Conservation (phyloP, 2,888 invertebrate species). For the Digitonthophagus gazella region DNA sequence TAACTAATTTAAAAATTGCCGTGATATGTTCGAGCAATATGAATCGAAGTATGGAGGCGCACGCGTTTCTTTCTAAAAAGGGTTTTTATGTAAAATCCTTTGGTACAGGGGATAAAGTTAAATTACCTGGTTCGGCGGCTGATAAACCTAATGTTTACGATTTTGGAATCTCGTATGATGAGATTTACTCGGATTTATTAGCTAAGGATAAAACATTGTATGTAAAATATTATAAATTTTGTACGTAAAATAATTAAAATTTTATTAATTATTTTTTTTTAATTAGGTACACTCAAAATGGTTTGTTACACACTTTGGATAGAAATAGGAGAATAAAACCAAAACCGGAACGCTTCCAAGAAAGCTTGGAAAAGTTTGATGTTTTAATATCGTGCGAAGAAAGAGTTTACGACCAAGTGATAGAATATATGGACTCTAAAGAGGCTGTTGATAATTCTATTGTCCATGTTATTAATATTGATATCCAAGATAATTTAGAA, state of each 20-base stretch:
- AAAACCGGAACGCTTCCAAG: constrained; percentile 92
- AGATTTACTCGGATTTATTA: constrained; percentile 90
- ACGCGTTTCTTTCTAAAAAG: constrained; percentile 94
- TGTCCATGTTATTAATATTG: constrained; percentile 96
- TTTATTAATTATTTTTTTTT: constrained; percentile 29
- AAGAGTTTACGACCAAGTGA: constrained; percentile 96
- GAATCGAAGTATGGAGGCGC: constrained; percentile 99
- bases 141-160: constrained; percentile 97
- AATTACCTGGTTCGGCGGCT: constrained; percentile 90
- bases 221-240: constrained; percentile 39
- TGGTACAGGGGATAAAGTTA: constrained; percentile 93
- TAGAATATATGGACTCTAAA: constrained; percentile 86
- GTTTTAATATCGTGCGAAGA: constrained; percentile 97
- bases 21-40: constrained; percentile 99
- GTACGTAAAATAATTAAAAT: no score
- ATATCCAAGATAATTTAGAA: constrained; percentile 99
- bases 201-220: constrained; percentile 90
- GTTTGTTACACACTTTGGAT: constrained; percentile 96
- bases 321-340: constrained; percentile 94
- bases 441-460: constrained; percentile 79
- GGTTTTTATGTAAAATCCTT: constrained; percentile 94
- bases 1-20: constrained; percentile 71
- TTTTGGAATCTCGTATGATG: constrained; percentile 92
- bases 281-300: constrained; percentile 91
- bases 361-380: constrained; percentile 85